Conservation (phyloP, 1,140 invertebrate genomes). For the Teleogryllus occipitalis region DNA sequence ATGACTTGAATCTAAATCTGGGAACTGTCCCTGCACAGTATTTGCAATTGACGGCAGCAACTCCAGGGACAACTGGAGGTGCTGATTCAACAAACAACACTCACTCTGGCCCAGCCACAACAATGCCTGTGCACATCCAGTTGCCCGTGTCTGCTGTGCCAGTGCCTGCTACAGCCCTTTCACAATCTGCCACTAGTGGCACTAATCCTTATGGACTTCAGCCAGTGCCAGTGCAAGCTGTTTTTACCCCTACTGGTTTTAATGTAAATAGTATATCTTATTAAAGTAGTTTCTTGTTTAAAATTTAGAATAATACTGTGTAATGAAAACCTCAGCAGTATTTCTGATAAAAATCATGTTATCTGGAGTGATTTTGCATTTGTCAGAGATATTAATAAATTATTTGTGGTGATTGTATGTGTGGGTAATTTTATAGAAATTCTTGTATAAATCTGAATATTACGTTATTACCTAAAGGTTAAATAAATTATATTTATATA, state of each 20-base stretch:
- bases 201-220: background rate
- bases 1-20: background rate
- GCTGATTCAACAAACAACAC: background rate
- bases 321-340: background rate
- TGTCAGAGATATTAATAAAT: too few relatives aligned
- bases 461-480: too few relatives aligned
- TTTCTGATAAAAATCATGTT: too few relatives aligned
- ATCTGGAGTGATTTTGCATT: too few relatives aligned
- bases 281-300: background rate
- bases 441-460: too few relatives aligned
- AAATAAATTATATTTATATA: too few relatives aligned
- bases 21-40: constrained; percentile 7
- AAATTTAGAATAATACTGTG: background rate
- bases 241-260: constrained; percentile 7
- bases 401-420: too few relatives aligned
- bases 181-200: background rate
- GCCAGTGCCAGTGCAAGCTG: background rate
- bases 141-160: constrained; percentile 9
- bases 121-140: constrained; percentile 9
- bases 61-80: background rate
- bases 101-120: background rate
- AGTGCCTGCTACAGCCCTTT: constrained; percentile 7
- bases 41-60: background rate
- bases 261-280: constrained; percentile 6
- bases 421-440: too few relatives aligned